phyloP scores from a whole-genome alignment of 2,797 vertebrate species.

The Rhynchonycteris naso region DNA sequence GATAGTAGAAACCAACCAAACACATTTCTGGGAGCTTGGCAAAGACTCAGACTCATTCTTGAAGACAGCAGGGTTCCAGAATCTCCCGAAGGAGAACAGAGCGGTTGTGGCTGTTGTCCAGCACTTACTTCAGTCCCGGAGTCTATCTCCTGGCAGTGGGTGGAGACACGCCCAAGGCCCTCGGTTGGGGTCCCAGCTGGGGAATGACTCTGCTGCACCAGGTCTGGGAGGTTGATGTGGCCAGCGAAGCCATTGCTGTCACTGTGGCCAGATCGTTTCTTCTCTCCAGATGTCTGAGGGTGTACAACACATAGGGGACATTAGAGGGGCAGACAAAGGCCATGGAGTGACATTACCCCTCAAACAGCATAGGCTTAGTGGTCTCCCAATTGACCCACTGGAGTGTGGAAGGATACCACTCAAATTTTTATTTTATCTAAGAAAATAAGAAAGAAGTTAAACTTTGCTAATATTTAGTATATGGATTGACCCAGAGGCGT shows the following conservation, averaged over 20 bases:
- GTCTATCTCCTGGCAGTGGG: constrained; percentile 92
- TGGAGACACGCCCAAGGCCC: constrained; percentile 90
- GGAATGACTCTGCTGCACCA: constrained; percentile 96
- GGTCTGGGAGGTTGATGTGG: constrained; percentile 96
- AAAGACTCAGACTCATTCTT: not conserved
- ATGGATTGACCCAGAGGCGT: not conserved
- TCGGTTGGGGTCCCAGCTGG: constrained; percentile 93
- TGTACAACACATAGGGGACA: constrained; percentile 78
- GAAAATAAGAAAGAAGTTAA: constrained; percentile 1
- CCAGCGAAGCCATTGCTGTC: constrained; percentile 96
- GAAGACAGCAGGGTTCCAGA: not conserved
- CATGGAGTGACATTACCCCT: not conserved
- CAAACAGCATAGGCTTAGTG: not conserved
- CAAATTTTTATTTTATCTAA: not conserved
- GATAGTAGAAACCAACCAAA: not conserved
- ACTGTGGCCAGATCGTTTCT: constrained; percentile 93
- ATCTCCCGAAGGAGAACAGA: not conserved
- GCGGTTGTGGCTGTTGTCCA: not conserved
- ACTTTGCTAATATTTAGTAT: not conserved
- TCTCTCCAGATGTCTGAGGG: constrained; percentile 93
- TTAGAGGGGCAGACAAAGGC: constrained; percentile 76
- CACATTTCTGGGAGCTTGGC: not conserved
- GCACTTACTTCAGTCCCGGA: constrained; percentile 93
- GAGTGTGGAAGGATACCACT: not conserved
- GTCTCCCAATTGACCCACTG: not conserved